Percentiles rank a stretch among this genome's conserved stretches.
These are phyloP conservation scores for Peromyscus californicus DNA, from an alignment of 2,113 vertebrate genomes.

Conservation along the genomic window DNA sequence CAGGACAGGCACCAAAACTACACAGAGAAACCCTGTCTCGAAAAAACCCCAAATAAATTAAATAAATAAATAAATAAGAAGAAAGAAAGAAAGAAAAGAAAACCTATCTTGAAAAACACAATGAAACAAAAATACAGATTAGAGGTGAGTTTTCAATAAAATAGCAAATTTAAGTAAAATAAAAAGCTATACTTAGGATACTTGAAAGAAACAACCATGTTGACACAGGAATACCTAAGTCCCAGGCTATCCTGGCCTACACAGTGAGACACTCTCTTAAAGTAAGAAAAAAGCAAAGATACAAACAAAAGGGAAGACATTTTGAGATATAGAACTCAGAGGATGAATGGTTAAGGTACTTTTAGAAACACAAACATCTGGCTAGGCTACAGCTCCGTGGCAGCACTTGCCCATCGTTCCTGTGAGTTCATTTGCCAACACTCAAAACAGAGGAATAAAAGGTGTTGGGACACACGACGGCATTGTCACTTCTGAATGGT, in stretches of 20 bases:
- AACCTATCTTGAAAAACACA: neutral
- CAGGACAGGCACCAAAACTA: no score
- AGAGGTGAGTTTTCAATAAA: neutral
- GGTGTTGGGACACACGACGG: neutral
- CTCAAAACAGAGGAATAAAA: neutral
- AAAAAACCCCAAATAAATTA: no score
- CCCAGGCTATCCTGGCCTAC: neutral
- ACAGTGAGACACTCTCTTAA: neutral
- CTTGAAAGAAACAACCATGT: neutral
- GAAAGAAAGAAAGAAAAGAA: neutral
- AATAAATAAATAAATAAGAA: no score
- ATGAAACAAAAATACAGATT: neutral
- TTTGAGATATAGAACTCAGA: constrained; percentile 16
- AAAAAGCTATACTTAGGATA: neutral
- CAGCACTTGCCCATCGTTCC: neutral
- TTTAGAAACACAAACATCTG: neutral
- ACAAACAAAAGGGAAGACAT: no score
- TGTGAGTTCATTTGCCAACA: neutral
- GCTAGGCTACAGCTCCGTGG: neutral
- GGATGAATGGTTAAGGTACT: neutral
- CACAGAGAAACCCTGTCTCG: no score
- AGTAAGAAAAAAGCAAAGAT: neutral
- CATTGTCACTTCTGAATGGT: neutral
- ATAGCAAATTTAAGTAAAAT: neutral
- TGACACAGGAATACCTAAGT: neutral